These are phyloP conservation scores for Rhinogobius similis DNA, from an alignment of 2,113 vertebrate genomes.

Conservation along the genomic window DNA sequence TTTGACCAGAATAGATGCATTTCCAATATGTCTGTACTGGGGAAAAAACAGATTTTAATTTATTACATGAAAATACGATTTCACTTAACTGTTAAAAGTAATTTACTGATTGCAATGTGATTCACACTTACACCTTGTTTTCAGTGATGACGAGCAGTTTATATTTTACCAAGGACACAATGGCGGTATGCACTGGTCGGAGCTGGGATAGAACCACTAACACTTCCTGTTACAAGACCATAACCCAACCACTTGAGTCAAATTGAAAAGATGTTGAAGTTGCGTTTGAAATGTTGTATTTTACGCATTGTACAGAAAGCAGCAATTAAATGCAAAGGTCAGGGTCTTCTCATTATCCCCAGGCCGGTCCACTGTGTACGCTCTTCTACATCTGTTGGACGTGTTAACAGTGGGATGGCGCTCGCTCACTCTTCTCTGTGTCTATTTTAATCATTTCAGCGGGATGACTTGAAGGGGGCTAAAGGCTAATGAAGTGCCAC, in stretches of 20 bases:
- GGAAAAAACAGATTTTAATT: too few species aligned
- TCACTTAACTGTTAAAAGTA: too few species aligned
- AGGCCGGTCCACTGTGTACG: background rate
- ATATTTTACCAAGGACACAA: too few species aligned
- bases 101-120: background rate
- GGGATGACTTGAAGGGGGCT: conserved; percentile 35
- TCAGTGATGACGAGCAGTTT: too few species aligned
- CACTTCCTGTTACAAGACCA: background rate
- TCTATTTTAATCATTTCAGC: conserved; percentile 46
- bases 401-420: background rate
- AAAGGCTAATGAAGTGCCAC: conserved; percentile 57
- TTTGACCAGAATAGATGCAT: too few species aligned
- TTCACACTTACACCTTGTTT: too few species aligned
- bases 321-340: background rate
- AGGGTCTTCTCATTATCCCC: background rate
- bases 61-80: too few species aligned
- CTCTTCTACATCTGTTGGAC: conserved; percentile 17
- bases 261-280: background rate
- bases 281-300: background rate
- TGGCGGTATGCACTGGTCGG: background rate
- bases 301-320: background rate
- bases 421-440: background rate
- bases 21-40: too few species aligned
- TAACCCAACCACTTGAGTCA: background rate
- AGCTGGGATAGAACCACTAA: background rate